Conservation (phyloP, 2,797 vertebrate genomes). For the Sparidentex hasta region DNA sequence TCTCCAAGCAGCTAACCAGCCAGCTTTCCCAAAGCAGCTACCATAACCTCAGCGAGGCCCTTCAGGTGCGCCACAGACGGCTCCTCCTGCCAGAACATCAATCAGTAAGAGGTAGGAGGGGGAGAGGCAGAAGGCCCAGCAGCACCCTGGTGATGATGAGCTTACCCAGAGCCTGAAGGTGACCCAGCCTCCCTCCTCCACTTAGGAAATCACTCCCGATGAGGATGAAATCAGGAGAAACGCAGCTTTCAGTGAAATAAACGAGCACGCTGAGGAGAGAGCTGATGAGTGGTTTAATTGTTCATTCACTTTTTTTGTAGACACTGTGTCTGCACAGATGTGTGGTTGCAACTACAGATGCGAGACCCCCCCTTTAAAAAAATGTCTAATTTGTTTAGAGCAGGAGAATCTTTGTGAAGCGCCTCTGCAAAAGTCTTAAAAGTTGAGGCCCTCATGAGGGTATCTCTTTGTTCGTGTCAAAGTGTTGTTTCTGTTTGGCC, state of each 20-base stretch:
- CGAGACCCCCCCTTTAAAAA: no score
- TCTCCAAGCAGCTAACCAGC: constrained; percentile 2
- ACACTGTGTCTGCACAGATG: background rate
- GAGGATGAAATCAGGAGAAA: background rate
- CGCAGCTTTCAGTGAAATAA: background rate
- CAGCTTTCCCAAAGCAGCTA: constrained; percentile 9
- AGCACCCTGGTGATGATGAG: background rate
- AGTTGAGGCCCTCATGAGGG: no score
- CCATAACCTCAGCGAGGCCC: background rate
- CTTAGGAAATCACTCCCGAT: background rate
- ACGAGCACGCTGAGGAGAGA: no score
- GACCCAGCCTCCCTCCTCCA: background rate
- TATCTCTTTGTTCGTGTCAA: no score
- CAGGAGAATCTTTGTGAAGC: no score
- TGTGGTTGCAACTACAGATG: background rate
- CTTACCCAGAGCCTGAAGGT: background rate
- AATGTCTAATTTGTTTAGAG: no score
- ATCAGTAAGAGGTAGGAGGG: background rate
- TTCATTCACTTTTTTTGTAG: background rate
- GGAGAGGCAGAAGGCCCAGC: background rate
- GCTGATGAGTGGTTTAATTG: background rate
- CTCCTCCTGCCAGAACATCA: constrained; percentile 16
- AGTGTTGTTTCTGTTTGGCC: no score
- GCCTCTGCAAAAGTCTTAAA: no score
- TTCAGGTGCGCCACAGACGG: background rate